Base-by-base conservation (phyloP, 2,888 invertebrate species). In the Cataglyphis albicans region DNA sequence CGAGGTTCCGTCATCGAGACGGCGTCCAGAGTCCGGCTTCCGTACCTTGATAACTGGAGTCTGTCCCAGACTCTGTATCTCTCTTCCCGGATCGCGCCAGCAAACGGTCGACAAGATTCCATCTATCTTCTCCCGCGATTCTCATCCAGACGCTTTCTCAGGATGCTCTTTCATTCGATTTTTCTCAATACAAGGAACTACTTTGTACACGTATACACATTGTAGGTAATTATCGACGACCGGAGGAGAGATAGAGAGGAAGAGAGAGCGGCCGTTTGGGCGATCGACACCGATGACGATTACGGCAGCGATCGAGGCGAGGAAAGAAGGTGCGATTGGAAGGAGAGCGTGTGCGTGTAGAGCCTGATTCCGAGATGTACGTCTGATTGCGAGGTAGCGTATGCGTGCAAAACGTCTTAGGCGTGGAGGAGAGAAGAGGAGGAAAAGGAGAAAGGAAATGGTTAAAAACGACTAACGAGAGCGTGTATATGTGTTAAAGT, bases 1-100 rank as follows among this genome's bases (percentile, higher is more conserved):
- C 59, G 57, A 73, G 81, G n/a, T 76, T 85, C 64, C 70, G 64
- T 67, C 82, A 81, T 61, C 85, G 88, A 59, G 85, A 82, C 85
- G 83, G 73, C 87, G 88, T 88, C 81, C 87, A 84, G 81, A 81
- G 75, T 80, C 82, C 82, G 82, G 87, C 70, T 84, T 84, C 85
- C 85, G 83, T 78, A 67, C 68, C 82, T 78, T 78, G 74, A 86
- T 76, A 52, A 44, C 18, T 35, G 18, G n/a, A 44, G 4, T 82
- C 82, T 29, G 63, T 74, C 48, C 32, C 44, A 35, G 65, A 38
- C 65, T 57, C 67, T 52, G 44, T 52, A 48, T 72, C 75, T 75
- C 52, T 52, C 35, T 75, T 55, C 52, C 29, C 21, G 21, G 38
- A 74, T 52, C 57, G 41, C 70, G 15, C 44, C 32, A 7, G 25